A percentile compares a stretch with the other conserved stretches of the same genome.
Conservation (phyloP, 2,797 vertebrate genomes). For the Enteromius viviparus region DNA sequence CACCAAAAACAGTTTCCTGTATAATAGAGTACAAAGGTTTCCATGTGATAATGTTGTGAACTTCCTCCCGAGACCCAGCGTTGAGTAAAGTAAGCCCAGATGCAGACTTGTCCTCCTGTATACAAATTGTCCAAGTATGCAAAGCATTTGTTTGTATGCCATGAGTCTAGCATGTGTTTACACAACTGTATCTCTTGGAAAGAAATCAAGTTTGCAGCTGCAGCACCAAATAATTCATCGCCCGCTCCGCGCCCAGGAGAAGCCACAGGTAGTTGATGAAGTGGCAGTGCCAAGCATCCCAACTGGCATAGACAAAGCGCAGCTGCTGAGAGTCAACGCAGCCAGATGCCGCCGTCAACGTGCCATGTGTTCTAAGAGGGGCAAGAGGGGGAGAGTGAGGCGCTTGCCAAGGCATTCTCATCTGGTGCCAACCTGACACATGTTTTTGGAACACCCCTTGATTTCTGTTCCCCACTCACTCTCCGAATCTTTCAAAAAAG, state of each 20-base stretch:
- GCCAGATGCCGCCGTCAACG: slow-evolving; percentile 86
- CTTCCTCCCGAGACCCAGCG: slow-evolving; percentile 16
- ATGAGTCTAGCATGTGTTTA: slow-evolving; percentile 73
- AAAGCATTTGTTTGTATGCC: slow-evolving; percentile 64
- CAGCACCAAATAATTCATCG: slow-evolving; percentile 82
- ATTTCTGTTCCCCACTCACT: slow-evolving; percentile 77
- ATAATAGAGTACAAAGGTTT: neutral
- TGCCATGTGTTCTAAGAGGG: slow-evolving; percentile 88
- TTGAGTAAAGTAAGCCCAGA: slow-evolving; percentile 21
- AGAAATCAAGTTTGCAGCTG: slow-evolving; percentile 82
- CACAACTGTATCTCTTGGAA: slow-evolving; percentile 78
- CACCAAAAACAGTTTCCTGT: neutral
- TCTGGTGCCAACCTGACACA: slow-evolving; percentile 85
- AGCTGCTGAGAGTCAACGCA: slow-evolving; percentile 84
- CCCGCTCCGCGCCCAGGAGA: slow-evolving; percentile 78
- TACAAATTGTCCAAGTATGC: neutral
- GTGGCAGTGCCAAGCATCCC: slow-evolving; percentile 86
- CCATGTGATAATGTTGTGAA: slow-evolving; percentile 21
- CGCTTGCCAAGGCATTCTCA: slow-evolving; percentile 84
- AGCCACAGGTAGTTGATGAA: slow-evolving; percentile 90
- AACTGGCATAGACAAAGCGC: slow-evolving; percentile 85
- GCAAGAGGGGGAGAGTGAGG: slow-evolving; percentile 76
- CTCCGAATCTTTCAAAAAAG: slow-evolving; percentile 68
- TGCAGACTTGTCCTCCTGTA: neutral
- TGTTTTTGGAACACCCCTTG: slow-evolving; percentile 79